phyloP scores from a whole-genome alignment of 2,888 invertebrate species.

The Stenchaetothrips biformis region DNA sequence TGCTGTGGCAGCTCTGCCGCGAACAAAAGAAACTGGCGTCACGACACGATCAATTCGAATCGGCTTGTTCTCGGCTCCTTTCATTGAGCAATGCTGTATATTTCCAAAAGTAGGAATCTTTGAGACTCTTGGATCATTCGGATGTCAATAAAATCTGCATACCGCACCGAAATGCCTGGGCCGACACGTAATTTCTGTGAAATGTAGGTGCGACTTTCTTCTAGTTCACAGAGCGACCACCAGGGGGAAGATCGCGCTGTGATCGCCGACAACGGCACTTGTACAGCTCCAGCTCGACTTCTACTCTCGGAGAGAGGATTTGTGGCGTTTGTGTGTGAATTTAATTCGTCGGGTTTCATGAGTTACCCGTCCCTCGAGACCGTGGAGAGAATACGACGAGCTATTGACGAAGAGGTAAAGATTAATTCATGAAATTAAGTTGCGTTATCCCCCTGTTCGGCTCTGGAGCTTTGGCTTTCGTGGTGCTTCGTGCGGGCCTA shows the following conservation, averaged over 20 bases:
- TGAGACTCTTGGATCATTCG: no score
- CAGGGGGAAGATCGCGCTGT: neutral
- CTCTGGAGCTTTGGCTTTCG: neutral
- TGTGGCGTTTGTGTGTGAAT: neutral
- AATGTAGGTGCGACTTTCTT: no score
- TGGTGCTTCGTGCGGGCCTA: neutral
- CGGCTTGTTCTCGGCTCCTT: no score
- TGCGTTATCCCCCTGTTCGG: neutral
- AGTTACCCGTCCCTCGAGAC: neutral
- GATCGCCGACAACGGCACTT: constrained; percentile 9
- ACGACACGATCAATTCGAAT: no score
- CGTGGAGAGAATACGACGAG: constrained; percentile 10
- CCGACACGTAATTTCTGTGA: no score
- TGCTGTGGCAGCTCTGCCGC: no score
- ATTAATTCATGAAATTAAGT: neutral
- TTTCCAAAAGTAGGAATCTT: no score
- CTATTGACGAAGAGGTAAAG: constrained; percentile 21
- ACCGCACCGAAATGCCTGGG: no score
- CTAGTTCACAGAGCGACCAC: neutral
- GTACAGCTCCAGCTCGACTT: no score
- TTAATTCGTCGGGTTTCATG: neutral
- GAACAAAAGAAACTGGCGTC: no score
- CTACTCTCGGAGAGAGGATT: neutral
- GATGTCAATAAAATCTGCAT: no score
- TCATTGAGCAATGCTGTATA: no score